A percentile compares a stretch with the other conserved stretches of the same genome.
phyloP scores from a whole-genome alignment of 2,113 vertebrate genomes.

The Rhinoderma darwinii region DNA sequence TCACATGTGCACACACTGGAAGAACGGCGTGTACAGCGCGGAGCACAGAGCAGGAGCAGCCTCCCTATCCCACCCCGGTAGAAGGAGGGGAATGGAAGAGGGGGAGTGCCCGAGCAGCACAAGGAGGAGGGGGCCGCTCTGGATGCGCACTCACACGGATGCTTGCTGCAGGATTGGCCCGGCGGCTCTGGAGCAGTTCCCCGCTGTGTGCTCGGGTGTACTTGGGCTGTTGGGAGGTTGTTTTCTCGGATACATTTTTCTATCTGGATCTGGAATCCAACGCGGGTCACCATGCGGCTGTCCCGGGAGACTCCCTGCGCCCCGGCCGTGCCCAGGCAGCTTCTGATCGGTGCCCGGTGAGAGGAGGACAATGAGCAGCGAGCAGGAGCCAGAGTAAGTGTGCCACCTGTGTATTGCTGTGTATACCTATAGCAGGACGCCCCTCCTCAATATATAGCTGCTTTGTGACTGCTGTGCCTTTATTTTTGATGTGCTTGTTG shows the following conservation, averaged over 20 bases:
- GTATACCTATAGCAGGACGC: not conserved
- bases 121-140: conserved; percentile 23
- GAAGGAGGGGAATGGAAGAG: conserved; percentile 44
- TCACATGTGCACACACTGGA: too few relatives aligned
- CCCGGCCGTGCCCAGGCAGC: conserved; percentile 48
- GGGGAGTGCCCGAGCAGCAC: not conserved
- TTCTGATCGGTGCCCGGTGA: conserved; percentile 52
- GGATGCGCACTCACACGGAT: conserved; percentile 52
- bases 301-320: conserved; percentile 43
- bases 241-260: not conserved
- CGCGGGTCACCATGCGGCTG: conserved; percentile 43
- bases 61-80: conserved; percentile 29
- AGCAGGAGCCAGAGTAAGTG: conserved; percentile 56
- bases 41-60: not conserved
- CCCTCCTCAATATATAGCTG: too few relatives aligned
- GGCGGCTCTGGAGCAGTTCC: conserved; percentile 21
- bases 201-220: not conserved
- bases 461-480: not conserved
- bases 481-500: not conserved
- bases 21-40: not conserved
- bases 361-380: conserved; percentile 56
- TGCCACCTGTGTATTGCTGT: conserved; percentile 12
- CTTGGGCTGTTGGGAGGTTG: too few relatives aligned
- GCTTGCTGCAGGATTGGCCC: conserved; percentile 55
- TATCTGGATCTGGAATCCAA: not conserved